Base-by-base conservation (phyloP, 2,888 invertebrate species). In the Podotricha telesiphe region DNA sequence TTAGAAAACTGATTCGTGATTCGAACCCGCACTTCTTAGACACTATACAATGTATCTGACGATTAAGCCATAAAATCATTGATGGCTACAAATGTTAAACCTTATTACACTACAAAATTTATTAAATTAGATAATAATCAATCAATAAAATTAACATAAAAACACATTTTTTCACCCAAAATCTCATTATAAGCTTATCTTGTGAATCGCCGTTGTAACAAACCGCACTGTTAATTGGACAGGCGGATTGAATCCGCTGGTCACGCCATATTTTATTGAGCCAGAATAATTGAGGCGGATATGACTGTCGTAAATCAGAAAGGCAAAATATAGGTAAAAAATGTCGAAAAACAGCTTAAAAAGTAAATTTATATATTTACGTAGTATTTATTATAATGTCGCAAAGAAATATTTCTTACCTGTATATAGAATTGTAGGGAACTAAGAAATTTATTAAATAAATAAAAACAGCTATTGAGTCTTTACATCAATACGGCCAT, bases 201-300 rank as follows among this genome's bases (percentile, higher is more conserved):
- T 68, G 72, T 67, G 66, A 70, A 73, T 62, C 61, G 68, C 65
- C 68, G 59, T 67, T 56, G 68, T 67, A 70, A 70, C 68, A 40
- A 70, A 70, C 72, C 72, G 61, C 71, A 70, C 56, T 69, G 73
- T 73, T 79, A 79, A 80, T 78, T 78, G 78, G 72, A 69, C 72
- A 73, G 75, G 76, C 74, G 74, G 76, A 80, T 78, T 79, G 76
- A 78, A 78, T 73, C 77, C 74, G 73, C 74, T 69, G 71, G 69
- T 67, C 78, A 78, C 78, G 76, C 76, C 69, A 77, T 73, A 68
- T 68, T 67, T 72, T 70, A 73, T 73, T 72, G 69, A 56, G 17
- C 61, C 64, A 61, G 65, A 68, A 61, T 48, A 66, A 69, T 69
- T 59, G 28, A 55, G 64, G 64, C 59, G 64, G 58, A 63, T 59